A percentile compares a stretch with the other conserved stretches of the same genome.
These are phyloP conservation scores for Atherix ibis DNA, from an alignment of 2,888 invertebrate species.

Conservation along the genomic window DNA sequence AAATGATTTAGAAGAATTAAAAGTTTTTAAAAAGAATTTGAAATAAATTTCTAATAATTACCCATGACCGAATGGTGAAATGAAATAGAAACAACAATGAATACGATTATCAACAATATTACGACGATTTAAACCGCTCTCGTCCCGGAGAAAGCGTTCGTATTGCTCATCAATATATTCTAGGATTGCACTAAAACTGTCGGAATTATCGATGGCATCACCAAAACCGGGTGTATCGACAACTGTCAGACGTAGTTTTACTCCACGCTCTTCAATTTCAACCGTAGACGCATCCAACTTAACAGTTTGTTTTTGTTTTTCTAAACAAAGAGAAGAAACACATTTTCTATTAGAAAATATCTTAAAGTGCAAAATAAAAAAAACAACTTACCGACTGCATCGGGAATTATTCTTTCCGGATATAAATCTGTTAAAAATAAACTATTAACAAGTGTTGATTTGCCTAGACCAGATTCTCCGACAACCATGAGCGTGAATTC, in stretches of 20 bases:
- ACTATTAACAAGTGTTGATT: constrained; percentile 90
- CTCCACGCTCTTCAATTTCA: constrained; percentile 91
- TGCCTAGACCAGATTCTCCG: constrained; percentile 81
- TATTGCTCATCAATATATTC: constrained; percentile 97
- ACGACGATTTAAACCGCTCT: constrained; percentile 87
- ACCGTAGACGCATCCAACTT: constrained; percentile 89
- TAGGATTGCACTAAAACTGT: constrained; percentile 83
- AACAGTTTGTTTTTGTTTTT: constrained; percentile 83
- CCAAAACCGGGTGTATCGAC: constrained; percentile 95
- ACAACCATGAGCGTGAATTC: constrained; percentile 97
- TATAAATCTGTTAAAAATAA: constrained; percentile 89
- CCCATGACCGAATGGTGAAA: constrained; percentile 95
- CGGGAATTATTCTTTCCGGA: constrained; percentile 78
- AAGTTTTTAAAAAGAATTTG: no score
- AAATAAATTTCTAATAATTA: no score
- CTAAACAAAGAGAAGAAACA: constrained; percentile 33
- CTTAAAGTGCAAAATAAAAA: constrained; percentile 2
- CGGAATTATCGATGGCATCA: constrained; percentile 86
- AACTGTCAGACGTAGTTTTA: constrained; percentile 80
- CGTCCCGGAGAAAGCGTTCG: constrained; percentile 77
- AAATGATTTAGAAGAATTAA: not conserved
- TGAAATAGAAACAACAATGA: constrained; percentile 95
- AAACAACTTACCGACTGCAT: constrained; percentile 48
- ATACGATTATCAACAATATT: constrained; percentile 95
- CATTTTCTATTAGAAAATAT: not conserved